These are phyloP conservation scores for Scaptomyza caliginosa DNA, from an alignment of 2,888 invertebrate species.

Conservation along the genomic window DNA sequence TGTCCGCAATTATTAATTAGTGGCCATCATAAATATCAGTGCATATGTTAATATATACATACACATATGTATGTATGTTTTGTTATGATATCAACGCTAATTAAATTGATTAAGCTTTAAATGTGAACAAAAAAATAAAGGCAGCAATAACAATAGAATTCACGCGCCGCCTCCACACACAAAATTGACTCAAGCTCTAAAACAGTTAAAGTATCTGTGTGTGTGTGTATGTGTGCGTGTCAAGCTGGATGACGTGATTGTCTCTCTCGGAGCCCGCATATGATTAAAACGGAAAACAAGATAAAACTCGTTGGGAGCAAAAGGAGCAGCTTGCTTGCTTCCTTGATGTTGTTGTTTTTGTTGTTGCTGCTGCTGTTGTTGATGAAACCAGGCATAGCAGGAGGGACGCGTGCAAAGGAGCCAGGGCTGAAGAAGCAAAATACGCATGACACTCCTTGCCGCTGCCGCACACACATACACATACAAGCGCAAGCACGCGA, in stretches of 20 bases:
- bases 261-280: conserved; percentile 71
- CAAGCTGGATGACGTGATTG: conserved; percentile 78
- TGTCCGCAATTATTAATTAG: conserved; percentile 47
- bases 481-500: conserved; percentile 59
- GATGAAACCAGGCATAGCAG: conserved; percentile 34
- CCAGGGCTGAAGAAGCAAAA: conserved; percentile 49
- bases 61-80: not conserved
- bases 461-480: conserved; percentile 57
- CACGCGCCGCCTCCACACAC: conserved; percentile 38
- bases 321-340: conserved; percentile 56
- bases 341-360: conserved; percentile 25
- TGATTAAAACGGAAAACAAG: conserved; percentile 79
- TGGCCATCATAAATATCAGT: conserved; percentile 27
- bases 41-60: conserved; percentile 10
- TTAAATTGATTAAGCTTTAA: conserved; percentile 62
- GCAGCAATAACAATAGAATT: conserved; percentile 52
- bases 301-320: conserved; percentile 75
- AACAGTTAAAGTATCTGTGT: conserved; percentile 39
- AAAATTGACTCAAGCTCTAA: conserved; percentile 53
- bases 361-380: conserved; percentile 55
- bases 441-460: conserved; percentile 78
- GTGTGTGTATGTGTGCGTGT: conserved; percentile 35
- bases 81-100: conserved; percentile 19
- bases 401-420: conserved; percentile 9
- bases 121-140: conserved; percentile 25